Conservation (phyloP, 2,113 vertebrate genomes). For the Eptesicus fuscus region DNA sequence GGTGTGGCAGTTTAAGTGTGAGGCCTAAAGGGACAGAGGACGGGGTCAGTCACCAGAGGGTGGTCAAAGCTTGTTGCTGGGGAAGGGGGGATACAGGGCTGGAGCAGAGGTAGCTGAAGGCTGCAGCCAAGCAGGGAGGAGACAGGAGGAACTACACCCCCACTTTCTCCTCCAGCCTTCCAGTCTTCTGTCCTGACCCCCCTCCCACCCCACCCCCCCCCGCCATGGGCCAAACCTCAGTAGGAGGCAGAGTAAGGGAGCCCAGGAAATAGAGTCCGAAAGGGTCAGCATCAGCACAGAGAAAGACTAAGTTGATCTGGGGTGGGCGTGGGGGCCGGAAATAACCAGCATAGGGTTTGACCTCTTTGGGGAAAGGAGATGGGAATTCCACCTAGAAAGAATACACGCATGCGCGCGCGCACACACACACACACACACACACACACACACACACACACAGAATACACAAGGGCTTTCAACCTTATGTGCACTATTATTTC, state of each 20-base stretch:
- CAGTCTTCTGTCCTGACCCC: background rate
- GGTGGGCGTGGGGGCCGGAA: background rate
- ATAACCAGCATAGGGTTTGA: background rate
- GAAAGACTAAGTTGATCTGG: background rate
- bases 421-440: too few relatives aligned
- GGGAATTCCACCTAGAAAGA: background rate
- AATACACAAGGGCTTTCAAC: background rate
- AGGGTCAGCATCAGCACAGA: background rate
- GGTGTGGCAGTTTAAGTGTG: background rate
- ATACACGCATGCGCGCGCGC: too few relatives aligned
- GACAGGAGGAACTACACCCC: background rate
- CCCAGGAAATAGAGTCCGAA: fast-evolving
- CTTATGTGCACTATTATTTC: background rate
- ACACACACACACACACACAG: background rate
- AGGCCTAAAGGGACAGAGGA: background rate
- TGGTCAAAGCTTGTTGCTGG: background rate
- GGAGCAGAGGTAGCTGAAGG: background rate
- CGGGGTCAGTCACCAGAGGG: background rate
- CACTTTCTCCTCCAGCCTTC: background rate
- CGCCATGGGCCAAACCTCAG: background rate
- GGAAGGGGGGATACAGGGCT: background rate
- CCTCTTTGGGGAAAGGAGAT: background rate
- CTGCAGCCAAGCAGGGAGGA: background rate
- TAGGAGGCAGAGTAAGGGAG: background rate
- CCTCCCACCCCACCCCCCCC: too few relatives aligned